Evolutionary conservation across 92 coral and sea anemone species (phyloP).

Genomic region (Palythoa caribaeorum): DNA sequence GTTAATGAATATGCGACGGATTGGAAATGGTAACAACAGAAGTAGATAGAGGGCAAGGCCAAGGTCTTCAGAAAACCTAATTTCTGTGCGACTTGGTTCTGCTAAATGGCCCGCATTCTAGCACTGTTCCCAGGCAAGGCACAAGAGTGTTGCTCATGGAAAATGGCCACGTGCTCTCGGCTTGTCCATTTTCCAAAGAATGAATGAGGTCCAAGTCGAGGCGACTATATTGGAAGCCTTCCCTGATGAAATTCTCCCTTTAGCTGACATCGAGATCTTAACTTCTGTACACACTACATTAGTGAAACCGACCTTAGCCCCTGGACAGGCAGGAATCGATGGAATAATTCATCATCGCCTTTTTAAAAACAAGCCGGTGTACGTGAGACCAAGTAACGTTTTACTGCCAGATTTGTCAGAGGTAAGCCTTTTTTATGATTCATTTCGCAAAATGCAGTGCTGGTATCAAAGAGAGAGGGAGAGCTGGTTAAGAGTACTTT

Average conservation of each 20-base stretch:
- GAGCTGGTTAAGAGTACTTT: constrained; percentile 36
- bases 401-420: not conserved
- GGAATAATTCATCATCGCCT: not conserved
- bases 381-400: not conserved
- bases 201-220: not conserved
- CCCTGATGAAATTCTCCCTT: not conserved
- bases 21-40: not conserved
- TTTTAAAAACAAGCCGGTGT: not conserved
- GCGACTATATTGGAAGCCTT: not conserved
- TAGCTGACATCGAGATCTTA: not conserved
- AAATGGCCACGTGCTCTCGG: not conserved
- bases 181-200: not conserved
- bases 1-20: not conserved
- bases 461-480: constrained; percentile 34
- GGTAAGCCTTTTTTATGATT: not conserved
- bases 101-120: not conserved
- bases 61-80: not conserved
- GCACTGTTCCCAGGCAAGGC: not conserved
- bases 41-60: not conserved
- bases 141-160: not conserved
- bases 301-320: too few relatives aligned
- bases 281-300: not conserved
- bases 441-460: constrained; percentile 24
- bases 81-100: not conserved
- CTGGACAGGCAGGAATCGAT: not conserved